Conservation (phyloP, 1,140 invertebrate species). For the Drosophila orena region DNA sequence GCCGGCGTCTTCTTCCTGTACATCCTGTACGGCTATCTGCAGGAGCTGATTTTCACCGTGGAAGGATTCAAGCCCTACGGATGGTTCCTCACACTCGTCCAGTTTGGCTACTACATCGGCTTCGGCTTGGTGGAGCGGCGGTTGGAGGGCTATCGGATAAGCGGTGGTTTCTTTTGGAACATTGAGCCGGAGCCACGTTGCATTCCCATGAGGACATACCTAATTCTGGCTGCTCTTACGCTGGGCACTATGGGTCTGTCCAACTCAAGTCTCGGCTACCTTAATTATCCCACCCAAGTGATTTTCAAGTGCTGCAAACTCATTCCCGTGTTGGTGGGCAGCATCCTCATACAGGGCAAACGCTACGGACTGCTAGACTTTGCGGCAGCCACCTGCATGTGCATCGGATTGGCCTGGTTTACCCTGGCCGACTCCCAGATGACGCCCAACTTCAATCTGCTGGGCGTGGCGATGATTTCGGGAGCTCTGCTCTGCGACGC, state of each 20-base stretch:
- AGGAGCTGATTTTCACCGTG: constrained; percentile 96
- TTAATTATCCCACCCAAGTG: constrained; percentile 98
- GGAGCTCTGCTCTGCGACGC: constrained; percentile 96
- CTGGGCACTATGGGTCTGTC: constrained; percentile 98
- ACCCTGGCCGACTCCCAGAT: constrained; percentile 96
- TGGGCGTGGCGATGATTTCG: constrained; percentile 94
- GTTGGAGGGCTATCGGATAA: constrained; percentile 85
- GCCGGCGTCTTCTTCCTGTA: constrained; percentile 94
- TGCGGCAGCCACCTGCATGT: constrained; percentile 94
- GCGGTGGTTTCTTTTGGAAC: constrained; percentile 49
- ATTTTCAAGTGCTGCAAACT: constrained; percentile 99
- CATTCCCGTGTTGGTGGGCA: constrained; percentile 96
- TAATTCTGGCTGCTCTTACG: constrained; percentile 93
- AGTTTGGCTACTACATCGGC: constrained; percentile 94
- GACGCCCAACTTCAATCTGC: constrained; percentile 93
- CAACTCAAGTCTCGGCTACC: constrained; percentile 96
- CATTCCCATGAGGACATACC: constrained; percentile 93
- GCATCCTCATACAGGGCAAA: constrained; percentile 96
- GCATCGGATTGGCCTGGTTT: constrained; percentile 95
- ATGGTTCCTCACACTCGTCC: constrained; percentile 96
- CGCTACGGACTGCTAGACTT: constrained; percentile 94
- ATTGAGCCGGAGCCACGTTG: constrained; percentile 88
- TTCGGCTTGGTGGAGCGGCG: constrained; percentile 92
- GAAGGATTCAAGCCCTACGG: constrained; percentile 95
- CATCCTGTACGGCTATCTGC: constrained; percentile 95